A percentile compares a stretch with the other conserved stretches of the same genome.
Evolutionary conservation across 2,113 vertebrate species (phyloP).

Genomic region (Platycercus adscitus): DNA sequence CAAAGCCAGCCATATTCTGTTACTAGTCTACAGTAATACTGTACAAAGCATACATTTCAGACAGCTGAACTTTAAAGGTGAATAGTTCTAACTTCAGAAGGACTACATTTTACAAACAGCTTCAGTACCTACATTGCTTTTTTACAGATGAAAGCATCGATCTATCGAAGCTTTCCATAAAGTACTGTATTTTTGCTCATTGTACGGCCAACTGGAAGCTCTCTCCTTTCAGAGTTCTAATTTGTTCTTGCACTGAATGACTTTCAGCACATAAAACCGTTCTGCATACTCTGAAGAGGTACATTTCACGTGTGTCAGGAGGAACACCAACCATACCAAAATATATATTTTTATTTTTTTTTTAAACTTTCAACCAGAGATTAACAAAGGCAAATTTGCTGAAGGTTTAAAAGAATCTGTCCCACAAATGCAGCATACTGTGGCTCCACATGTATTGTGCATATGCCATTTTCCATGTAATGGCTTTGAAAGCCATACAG

Average conservation of each 20-base stretch:
- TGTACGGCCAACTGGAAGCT: neutral
- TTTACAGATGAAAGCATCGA: neutral
- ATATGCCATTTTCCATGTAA: neutral
- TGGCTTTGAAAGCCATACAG: neutral
- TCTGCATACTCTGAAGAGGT: neutral
- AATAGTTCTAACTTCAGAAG: neutral
- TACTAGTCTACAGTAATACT: neutral
- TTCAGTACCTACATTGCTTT: neutral
- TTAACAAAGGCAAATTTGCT: neutral
- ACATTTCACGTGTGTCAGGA: neutral
- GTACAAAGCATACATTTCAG: neutral
- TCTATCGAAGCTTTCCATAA: neutral
- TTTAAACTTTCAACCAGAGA: neutral
- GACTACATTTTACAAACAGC: neutral
- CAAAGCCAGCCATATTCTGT: neutral
- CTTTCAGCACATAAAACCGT: neutral
- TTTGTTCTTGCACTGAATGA: neutral
- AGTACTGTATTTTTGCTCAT: neutral
- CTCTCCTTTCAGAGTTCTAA: neutral
- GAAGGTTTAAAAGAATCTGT: neutral
- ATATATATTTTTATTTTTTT: neutral
- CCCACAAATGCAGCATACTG: neutral
- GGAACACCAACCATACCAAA: neutral
- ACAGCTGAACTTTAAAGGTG: neutral
- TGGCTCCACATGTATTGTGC: neutral